A percentile compares a stretch with the other conserved stretches of the same genome.
These are phyloP conservation scores for Upupa epops DNA, from an alignment of 2,113 vertebrate species.

Conservation along the genomic window DNA sequence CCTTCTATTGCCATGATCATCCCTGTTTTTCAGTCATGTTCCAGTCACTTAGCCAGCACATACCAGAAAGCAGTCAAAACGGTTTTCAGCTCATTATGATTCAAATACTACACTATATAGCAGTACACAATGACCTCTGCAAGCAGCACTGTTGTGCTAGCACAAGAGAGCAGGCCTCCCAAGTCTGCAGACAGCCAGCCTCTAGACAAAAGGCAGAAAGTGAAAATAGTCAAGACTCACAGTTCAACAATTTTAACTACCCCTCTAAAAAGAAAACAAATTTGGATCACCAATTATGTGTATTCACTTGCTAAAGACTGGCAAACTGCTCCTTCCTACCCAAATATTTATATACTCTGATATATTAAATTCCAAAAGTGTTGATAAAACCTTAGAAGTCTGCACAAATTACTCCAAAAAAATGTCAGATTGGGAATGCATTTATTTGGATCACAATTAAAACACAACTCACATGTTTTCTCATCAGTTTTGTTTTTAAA, in stretches of 20 bases:
- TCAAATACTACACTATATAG: background rate
- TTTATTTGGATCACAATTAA: background rate
- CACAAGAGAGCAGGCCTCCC: background rate
- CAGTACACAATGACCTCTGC: background rate
- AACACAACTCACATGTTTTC: background rate
- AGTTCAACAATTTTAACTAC: background rate
- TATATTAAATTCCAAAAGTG: background rate
- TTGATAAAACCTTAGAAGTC: background rate
- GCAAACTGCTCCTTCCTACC: background rate
- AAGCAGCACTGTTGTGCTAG: background rate
- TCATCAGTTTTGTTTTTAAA: background rate
- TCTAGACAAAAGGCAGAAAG: background rate
- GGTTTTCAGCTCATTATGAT: background rate
- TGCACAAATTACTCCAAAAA: background rate
- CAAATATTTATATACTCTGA: background rate
- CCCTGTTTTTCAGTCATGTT: background rate
- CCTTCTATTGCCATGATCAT: background rate
- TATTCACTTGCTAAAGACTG: background rate
- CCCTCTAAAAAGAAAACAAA: background rate
- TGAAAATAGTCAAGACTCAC: background rate
- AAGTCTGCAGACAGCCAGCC: background rate
- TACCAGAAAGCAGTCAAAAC: background rate
- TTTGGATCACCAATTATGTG: background rate
- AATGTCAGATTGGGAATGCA: background rate
- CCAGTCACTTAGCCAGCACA: background rate